Conservation (phyloP, 2,113 vertebrate species). For the Daphoenositta chrysoptera region DNA sequence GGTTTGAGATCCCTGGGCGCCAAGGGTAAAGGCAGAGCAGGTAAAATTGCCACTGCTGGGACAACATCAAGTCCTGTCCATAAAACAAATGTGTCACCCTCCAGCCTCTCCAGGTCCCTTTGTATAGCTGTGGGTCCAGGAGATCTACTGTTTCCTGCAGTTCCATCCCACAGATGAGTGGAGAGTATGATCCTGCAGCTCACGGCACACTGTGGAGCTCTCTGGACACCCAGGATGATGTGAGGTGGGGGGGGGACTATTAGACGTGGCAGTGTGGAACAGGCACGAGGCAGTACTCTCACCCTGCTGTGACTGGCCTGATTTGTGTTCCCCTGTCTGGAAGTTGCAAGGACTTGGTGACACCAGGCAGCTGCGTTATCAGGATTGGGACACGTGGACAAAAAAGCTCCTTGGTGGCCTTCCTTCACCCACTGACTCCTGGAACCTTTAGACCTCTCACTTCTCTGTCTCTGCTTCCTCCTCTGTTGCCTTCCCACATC, state of each 20-base stretch:
- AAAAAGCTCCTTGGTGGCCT: not conserved
- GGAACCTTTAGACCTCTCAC: not conserved
- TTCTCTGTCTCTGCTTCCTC: not conserved
- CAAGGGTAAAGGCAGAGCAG: not conserved
- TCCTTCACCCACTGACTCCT: not conserved
- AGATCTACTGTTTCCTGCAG: rapidly evolving
- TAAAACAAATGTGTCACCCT: rapidly evolving
- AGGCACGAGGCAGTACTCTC: not conserved
- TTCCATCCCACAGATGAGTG: rapidly evolving
- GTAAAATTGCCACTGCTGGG: not conserved
- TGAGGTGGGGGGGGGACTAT: rapidly evolving
- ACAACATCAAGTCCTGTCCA: not conserved
- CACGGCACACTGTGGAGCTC: rapidly evolving
- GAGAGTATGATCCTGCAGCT: not conserved
- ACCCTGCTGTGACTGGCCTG: not conserved
- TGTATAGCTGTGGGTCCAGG: rapidly evolving
- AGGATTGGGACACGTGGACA: not conserved
- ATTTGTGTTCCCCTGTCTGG: not conserved
- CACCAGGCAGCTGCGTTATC: not conserved
- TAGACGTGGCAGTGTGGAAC: not conserved
- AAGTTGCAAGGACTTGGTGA: not conserved
- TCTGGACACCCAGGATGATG: not conserved
- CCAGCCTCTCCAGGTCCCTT: not conserved
- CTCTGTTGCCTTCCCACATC: not conserved
- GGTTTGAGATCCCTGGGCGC: not conserved